Evolutionary conservation across 1,140 invertebrate genomes (phyloP).

Genomic region (Tetramorium alpestre): DNA sequence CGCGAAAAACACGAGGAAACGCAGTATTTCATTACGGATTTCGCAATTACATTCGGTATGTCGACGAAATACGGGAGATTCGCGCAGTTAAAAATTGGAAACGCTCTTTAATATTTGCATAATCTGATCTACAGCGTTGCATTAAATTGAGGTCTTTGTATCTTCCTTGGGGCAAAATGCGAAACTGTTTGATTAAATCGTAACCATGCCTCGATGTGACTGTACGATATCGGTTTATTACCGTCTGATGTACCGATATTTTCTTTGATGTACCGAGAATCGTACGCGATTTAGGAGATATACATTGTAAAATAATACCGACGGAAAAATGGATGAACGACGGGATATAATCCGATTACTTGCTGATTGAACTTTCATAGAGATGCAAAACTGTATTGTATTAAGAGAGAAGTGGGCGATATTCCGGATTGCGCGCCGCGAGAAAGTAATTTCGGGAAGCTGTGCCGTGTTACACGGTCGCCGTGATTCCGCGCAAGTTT

Average conservation of each 20-base stretch:
- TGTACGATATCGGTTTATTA: neutral
- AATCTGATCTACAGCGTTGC: slow-evolving; percentile 20
- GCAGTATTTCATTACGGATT: slow-evolving; percentile 39
- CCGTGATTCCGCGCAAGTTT: neutral
- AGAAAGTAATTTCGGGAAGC: slow-evolving; percentile 51
- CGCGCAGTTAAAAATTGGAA: slow-evolving; percentile 20
- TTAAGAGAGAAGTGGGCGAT: slow-evolving; percentile 24
- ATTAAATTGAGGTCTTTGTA: slow-evolving; percentile 32
- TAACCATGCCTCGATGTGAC: neutral
- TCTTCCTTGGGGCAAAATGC: neutral
- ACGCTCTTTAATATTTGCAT: slow-evolving; percentile 28
- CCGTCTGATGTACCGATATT: neutral
- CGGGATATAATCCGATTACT: slow-evolving; percentile 31
- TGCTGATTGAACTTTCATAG: slow-evolving; percentile 53
- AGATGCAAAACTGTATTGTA: slow-evolving; percentile 33
- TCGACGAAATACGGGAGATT: neutral
- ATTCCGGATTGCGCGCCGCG: slow-evolving; percentile 21
- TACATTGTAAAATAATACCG: slow-evolving; percentile 23
- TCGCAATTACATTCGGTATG: slow-evolving; percentile 15
- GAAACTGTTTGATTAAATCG: slow-evolving; percentile 36
- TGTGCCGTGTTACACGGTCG: slow-evolving; percentile 2
- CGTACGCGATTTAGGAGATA: neutral
- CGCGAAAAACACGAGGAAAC: neutral
- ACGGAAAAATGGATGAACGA: neutral
- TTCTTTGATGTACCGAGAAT: neutral